Evolutionary conservation across 2,113 vertebrate species (phyloP), one percentile per base, ranked within the genome.

Genomic region (Hemiscyllium ocellatum): DNA sequence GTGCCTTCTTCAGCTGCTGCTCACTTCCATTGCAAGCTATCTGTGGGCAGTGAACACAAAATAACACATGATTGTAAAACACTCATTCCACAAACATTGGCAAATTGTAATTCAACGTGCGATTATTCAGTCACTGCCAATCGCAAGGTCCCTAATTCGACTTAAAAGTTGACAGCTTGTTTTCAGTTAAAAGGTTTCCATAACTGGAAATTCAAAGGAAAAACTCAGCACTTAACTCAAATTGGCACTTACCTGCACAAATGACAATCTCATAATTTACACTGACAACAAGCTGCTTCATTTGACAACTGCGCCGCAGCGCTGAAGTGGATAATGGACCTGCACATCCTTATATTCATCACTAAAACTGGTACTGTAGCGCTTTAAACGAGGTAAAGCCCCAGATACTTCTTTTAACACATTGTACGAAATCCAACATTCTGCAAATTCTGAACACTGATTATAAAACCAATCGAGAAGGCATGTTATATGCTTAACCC

Each of bases 1-100:
- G 98, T 20, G 98, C 99, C 96, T 98, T 98, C 97, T 99, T 98
- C 96, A 99, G 86, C 96, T 93, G 89, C 89, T 99, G 98, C 96
- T 99, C 98, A 96, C 97, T 98, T 90, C 98, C 98, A 96, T 99
- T 97, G 96, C 97, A 98, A 97, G 98, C 98, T 95, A 99, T 98
- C 99, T 99, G 97, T 12, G 69, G 42, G 20, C 37, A 85, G 76
- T 13, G 50, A 83, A 66, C 10, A 37, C 87, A 93, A 93, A 93
- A 65, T 95, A n/a, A 78, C 72, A 80, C 24, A 61, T 15, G 78
- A n/a, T 37, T 33, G 37, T n/a, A 76, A 50, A 24, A 66, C 61
- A 42, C 29, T 22, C 72, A 80, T 80, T 24, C 26, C 17, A 20
- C 17, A 80, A 15, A n/a, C 70, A 85, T 4, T 70, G 42, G 56